Evolutionary conservation across 2,797 vertebrate species (phyloP).

Genomic region (Clarias pachynema): DNA sequence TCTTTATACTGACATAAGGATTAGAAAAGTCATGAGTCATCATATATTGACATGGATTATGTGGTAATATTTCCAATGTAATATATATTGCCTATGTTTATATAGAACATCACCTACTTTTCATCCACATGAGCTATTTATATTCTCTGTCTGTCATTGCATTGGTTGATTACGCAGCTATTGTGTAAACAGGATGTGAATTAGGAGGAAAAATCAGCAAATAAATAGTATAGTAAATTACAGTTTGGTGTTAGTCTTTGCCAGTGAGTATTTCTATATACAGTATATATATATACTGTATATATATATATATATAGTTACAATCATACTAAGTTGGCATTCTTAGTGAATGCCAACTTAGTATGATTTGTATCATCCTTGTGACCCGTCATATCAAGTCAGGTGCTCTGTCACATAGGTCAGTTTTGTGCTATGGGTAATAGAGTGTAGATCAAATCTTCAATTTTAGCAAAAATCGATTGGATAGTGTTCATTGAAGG

Average conservation of each 20-base stretch:
- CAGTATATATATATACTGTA: no score
- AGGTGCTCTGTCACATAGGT: no score
- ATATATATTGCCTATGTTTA: neutral
- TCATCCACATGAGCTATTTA: neutral
- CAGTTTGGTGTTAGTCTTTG: neutral
- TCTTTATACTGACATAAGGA: neutral
- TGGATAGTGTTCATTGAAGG: no score
- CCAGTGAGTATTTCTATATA: neutral
- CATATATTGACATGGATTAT: constrained; percentile 13
- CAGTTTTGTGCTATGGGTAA: no score
- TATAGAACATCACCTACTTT: neutral
- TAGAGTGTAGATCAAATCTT: no score
- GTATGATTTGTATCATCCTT: no score
- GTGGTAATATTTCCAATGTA: neutral
- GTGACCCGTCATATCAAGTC: neutral
- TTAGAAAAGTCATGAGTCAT: constrained; percentile 13
- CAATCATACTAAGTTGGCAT: no score
- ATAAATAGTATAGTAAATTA: constrained; percentile 4
- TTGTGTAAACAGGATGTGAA: neutral
- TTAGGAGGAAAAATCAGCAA: neutral
- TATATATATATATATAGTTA: no score
- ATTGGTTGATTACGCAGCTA: neutral
- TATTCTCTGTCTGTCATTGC: neutral
- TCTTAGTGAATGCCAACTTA: no score
- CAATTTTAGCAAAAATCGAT: no score